A percentile compares a stretch with the other conserved stretches of the same genome.
phyloP scores from a whole-genome alignment of 2,113 vertebrate genomes.

The Nothobranchius furzeri region DNA sequence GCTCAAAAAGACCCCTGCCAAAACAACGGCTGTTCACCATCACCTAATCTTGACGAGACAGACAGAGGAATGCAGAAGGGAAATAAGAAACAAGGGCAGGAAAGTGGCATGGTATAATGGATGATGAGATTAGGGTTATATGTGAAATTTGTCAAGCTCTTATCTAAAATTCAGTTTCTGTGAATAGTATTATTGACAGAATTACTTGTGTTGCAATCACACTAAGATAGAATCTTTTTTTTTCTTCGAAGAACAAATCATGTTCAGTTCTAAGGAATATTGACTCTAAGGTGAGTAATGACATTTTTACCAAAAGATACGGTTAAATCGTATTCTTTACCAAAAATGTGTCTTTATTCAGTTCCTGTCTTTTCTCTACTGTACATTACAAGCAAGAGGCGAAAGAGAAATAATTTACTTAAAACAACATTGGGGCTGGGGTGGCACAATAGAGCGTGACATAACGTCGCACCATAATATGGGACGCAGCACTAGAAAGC shows the following conservation, averaged over 20 bases:
- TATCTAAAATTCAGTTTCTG: constrained; percentile 75
- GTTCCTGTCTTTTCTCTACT: too few species aligned
- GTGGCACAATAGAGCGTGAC: too few species aligned
- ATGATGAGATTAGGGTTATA: constrained; percentile 75
- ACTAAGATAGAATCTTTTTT: constrained; percentile 60
- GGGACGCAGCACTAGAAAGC: too few species aligned
- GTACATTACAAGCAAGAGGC: too few species aligned
- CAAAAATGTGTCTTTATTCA: too few species aligned
- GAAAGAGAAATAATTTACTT: neutral
- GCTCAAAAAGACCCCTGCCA: constrained; percentile 62
- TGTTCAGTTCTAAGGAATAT: too few species aligned
- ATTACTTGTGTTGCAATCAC: constrained; percentile 56
- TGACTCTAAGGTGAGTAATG: too few species aligned
- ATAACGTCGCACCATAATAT: too few species aligned
- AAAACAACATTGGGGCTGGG: neutral
- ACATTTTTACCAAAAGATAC: too few species aligned
- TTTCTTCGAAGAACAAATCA: constrained; percentile 60
- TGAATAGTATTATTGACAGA: constrained; percentile 63
- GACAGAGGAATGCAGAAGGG: constrained; percentile 36
- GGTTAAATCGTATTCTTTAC: too few species aligned
- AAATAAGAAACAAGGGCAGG: constrained; percentile 28
- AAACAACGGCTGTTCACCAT: constrained; percentile 78
- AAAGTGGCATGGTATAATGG: constrained; percentile 56
- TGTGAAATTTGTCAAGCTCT: constrained; percentile 77
- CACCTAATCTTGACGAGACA: constrained; percentile 60